Evolutionary conservation across 2,797 vertebrate species (phyloP), one percentile per base, ranked within the genome.

Genomic region (Pteronotus mesoamericanus): DNA sequence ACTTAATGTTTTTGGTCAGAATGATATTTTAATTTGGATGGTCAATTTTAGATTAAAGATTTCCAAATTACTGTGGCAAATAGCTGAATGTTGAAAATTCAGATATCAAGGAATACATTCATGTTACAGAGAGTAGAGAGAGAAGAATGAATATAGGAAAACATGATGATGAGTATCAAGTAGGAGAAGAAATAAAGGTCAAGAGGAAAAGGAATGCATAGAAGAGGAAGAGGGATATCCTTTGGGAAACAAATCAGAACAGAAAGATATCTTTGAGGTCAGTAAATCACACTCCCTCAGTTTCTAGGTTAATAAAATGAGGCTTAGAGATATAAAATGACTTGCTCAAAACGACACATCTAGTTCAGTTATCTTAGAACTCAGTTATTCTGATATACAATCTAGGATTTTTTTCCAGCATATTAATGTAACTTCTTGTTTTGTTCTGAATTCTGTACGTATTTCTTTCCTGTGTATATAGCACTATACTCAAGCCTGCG

Each of bases 61-160:
- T 59, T 87, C 39, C 32, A 92, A 66, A 37, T 42, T 44, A 37
- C 48, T 57, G n/a, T 2, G 44, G 39, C 64, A 79, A 84, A 75
- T 71, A 89, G 86, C 93, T 92, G 75, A 16, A 89, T 61, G 55
- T 37, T 89, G 51, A 80, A 37, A 90, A 37, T 77, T 92, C 80
- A 92, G 44, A 51, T 34, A 72, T 29, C 34, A 18, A 88, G 32
- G 26, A 57, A 95, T 53, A 87, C 29, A 87, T 71, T 71, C 64
- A 85, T 37, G 89, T 69, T 88, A 86, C 7, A 86, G 82, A 78
- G 6, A 90, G 44, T 59, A 90, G 72, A 61, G 29, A 93, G 61
- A 72, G 74, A 85, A 32, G 74, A 80, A 37, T 93, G 12, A 66
- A 82, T 48, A 48, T 4, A 90, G 84, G 34, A 18, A 94, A 82